These are phyloP conservation scores for Conus canariensis DNA, from an alignment of 2,888 invertebrate species.

Conservation along the genomic window DNA sequence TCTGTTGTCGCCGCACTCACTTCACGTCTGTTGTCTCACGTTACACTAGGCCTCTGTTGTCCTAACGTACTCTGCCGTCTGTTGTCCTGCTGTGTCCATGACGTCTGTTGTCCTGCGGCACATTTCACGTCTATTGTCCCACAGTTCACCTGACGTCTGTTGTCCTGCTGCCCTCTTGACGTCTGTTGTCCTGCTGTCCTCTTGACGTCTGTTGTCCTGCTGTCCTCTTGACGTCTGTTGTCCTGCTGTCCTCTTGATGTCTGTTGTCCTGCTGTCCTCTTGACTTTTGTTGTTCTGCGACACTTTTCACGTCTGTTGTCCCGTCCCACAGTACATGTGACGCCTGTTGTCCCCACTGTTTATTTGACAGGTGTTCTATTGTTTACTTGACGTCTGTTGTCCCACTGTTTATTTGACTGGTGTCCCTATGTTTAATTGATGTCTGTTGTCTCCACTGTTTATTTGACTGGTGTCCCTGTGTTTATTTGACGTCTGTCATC, in stretches of 20 bases:
- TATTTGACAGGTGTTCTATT: background rate
- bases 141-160: background rate
- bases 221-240: background rate
- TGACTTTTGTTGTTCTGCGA: background rate
- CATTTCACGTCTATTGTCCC: background rate
- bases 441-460: background rate
- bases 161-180: background rate
- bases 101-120: too few relatives aligned
- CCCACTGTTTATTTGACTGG: background rate
- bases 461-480: background rate
- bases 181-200: background rate
- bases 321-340: background rate
- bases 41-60: too few relatives aligned
- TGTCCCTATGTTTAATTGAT: background rate
- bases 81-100: too few relatives aligned
- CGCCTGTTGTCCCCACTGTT: background rate
- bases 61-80: too few relatives aligned
- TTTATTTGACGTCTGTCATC: background rate
- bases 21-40: background rate
- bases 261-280: background rate
- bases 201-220: background rate
- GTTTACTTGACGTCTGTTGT: background rate
- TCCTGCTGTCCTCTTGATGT: background rate
- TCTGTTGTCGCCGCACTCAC: background rate
- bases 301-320: background rate